These are phyloP conservation scores for Mormyrus iriodes DNA, from an alignment of 2,113 vertebrate genomes.

Conservation along the genomic window DNA sequence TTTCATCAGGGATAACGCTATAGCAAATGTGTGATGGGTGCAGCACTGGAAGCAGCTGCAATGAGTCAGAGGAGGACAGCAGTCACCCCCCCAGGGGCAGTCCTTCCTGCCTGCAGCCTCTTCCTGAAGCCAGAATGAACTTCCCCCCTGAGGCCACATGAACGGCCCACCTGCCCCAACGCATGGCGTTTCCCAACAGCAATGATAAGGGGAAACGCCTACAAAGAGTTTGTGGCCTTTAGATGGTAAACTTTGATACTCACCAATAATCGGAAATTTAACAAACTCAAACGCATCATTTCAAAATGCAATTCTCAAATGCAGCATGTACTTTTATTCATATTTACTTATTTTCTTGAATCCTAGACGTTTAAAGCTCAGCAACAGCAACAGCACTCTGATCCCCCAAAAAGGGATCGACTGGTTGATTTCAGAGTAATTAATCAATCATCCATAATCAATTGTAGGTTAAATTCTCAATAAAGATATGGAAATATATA, in stretches of 20 bases:
- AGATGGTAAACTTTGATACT: neutral
- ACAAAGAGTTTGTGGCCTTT: neutral
- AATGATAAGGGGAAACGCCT: neutral
- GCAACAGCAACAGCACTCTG: neutral
- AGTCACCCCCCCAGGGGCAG: neutral
- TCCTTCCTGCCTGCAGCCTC: neutral
- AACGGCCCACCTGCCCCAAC: neutral
- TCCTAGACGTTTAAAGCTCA: neutral
- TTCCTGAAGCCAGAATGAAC: neutral
- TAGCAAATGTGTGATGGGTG: neutral
- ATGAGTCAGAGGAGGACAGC: neutral
- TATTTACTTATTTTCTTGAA: neutral
- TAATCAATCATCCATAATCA: no score
- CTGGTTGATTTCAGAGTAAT: neutral
- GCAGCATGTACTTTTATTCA: neutral
- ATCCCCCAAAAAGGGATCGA: neutral
- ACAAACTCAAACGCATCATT: neutral
- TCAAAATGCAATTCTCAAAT: neutral
- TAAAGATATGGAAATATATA: neutral
- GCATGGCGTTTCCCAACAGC: neutral
- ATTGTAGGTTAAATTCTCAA: neutral
- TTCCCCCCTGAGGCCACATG: neutral
- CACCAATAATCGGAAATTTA: neutral
- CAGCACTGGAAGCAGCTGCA: constrained; percentile 7
- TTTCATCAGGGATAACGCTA: neutral